These are phyloP conservation scores for Alca torda DNA, from an alignment of 2,797 vertebrate species.

Conservation along the genomic window DNA sequence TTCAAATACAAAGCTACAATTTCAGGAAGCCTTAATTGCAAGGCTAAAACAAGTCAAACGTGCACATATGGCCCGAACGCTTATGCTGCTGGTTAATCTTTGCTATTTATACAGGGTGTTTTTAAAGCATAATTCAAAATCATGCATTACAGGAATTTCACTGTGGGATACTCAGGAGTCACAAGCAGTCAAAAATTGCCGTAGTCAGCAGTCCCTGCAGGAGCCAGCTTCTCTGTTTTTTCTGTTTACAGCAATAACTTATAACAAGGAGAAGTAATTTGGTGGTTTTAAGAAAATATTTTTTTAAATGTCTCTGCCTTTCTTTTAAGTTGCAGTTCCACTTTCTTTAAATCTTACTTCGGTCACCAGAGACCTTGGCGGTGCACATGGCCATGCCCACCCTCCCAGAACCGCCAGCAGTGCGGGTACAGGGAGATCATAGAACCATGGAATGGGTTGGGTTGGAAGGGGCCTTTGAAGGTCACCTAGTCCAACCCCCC, in stretches of 20 bases:
- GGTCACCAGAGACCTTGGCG: neutral
- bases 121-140: constrained; percentile 42
- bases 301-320: neutral
- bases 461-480: neutral
- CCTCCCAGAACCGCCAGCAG: rapidly evolving
- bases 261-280: neutral
- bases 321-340: neutral
- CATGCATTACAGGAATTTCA: neutral
- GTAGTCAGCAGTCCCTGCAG: constrained; percentile 27
- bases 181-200: neutral
- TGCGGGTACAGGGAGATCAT: rapidly evolving
- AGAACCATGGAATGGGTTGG: neutral
- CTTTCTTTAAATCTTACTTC: neutral
- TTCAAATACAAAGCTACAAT: constrained; percentile 21
- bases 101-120: constrained; percentile 18
- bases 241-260: constrained; percentile 38
- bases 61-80: constrained; percentile 9
- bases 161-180: constrained; percentile 50
- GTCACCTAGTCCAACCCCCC: neutral
- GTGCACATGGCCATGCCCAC: rapidly evolving
- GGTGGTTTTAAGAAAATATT: neutral
- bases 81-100: constrained; percentile 54
- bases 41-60: constrained; percentile 19
- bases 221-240: neutral
- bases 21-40: constrained; percentile 43